Percentiles rank a stretch among this genome's conserved stretches.
Evolutionary conservation across 2,888 invertebrate genomes (phyloP).

Genomic region (Hanleya hanleyi): DNA sequence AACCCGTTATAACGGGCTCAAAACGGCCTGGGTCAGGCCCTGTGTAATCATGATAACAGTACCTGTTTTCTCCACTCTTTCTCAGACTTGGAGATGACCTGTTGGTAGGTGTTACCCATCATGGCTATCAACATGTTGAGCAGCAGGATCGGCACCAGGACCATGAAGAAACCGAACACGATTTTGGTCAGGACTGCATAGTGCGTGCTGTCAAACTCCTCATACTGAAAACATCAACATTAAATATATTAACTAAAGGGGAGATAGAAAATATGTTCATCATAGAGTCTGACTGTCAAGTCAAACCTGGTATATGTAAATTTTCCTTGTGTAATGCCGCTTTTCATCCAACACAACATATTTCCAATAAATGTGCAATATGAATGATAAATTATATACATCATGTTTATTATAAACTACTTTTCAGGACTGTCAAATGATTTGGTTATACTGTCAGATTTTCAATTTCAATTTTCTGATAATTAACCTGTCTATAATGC

Average conservation of each 20-base stretch:
- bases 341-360: no score
- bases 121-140: constrained; percentile 99
- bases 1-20: no score
- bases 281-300: neutral
- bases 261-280: neutral
- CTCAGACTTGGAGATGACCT: constrained; percentile 98
- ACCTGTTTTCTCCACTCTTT: constrained; percentile 91
- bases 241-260: neutral
- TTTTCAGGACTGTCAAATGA: no score
- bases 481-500: no score
- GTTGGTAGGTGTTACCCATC: constrained; percentile 99
- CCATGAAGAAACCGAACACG: constrained; percentile 98
- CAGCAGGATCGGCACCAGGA: constrained; percentile 95
- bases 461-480: no score
- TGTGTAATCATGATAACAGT: no score
- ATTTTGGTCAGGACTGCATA: constrained; percentile 95
- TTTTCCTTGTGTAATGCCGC: neutral
- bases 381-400: no score
- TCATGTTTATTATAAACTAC: no score
- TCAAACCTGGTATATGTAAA: neutral
- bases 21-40: no score
- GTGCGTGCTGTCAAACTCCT: constrained; percentile 90
- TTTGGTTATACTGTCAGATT: no score
- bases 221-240: constrained; percentile 82
- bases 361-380: no score